Percentiles rank a stretch among this genome's conserved stretches.
Conservation (phyloP, 2,888 invertebrate species). For the Watsonalla cultraria region DNA sequence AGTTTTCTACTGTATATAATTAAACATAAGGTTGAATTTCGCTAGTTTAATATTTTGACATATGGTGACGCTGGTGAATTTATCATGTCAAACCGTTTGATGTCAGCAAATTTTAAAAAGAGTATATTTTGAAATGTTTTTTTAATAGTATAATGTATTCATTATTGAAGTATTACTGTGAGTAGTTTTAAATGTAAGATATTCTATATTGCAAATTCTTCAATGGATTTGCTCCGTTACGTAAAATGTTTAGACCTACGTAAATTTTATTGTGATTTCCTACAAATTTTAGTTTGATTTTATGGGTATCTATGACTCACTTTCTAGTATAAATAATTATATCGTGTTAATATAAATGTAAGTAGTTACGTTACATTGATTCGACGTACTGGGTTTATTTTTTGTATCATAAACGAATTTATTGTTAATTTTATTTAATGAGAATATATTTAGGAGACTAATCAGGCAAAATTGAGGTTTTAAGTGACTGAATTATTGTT, state of each 20-base stretch:
- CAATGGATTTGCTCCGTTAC: no score
- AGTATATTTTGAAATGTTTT: background rate
- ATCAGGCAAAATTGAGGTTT: slow-evolving; percentile 5
- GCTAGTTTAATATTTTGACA: no score
- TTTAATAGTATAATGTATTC: no score
- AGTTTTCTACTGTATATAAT: no score
- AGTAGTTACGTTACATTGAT: background rate
- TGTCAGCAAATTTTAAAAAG: background rate
- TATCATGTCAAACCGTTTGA: background rate
- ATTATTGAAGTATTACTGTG: background rate
- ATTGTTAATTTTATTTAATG: slow-evolving; percentile 18
- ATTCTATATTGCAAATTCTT: no score
- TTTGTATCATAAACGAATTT: slow-evolving; percentile 28
- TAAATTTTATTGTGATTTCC: background rate
- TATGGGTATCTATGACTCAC: background rate
- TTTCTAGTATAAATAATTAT: background rate
- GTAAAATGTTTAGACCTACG: no score
- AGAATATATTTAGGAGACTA: background rate
- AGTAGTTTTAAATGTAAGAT: no score
- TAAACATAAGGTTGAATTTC: no score
- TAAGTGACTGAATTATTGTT: slow-evolving; percentile 11
- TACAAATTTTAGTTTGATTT: background rate
- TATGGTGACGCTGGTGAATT: background rate
- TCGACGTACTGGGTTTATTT: slow-evolving; percentile 14
- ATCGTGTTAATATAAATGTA: slow-evolving; percentile 12